Conservation (phyloP, 2,797 vertebrate genomes). For the Peromyscus melanophrys region DNA sequence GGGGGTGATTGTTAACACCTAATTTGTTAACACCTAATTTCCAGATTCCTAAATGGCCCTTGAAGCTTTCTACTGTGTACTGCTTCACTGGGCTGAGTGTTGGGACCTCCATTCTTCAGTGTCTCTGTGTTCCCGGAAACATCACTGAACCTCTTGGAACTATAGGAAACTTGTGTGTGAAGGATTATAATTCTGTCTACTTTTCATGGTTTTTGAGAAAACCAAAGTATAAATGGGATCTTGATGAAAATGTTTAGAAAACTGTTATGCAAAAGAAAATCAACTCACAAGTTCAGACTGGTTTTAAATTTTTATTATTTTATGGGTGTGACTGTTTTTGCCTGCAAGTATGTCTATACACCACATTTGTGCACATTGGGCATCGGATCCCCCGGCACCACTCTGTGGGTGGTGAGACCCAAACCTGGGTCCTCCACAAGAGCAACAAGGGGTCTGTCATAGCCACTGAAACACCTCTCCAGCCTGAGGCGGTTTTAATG, state of each 20-base stretch:
- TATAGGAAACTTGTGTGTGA: background rate
- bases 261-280: background rate
- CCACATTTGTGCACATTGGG: background rate
- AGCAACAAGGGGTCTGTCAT: background rate
- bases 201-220: background rate
- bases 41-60: constrained; percentile 9
- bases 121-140: background rate
- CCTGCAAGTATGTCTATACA: background rate
- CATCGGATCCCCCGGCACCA: background rate
- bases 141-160: background rate
- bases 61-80: background rate
- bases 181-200: background rate
- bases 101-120: background rate
- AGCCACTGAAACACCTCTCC: background rate
- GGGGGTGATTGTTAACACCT: background rate
- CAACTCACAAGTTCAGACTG: background rate
- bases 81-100: background rate
- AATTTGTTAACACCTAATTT: no score
- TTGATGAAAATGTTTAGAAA: background rate
- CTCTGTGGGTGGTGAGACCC: background rate
- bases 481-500: background rate
- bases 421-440: background rate
- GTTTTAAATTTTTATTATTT: background rate
- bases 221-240: background rate
- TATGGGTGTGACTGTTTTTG: background rate